Evolutionary conservation across 2,888 invertebrate genomes (phyloP), one percentile per base, ranked within the genome.

Genomic region (Philaethria dido): DNA sequence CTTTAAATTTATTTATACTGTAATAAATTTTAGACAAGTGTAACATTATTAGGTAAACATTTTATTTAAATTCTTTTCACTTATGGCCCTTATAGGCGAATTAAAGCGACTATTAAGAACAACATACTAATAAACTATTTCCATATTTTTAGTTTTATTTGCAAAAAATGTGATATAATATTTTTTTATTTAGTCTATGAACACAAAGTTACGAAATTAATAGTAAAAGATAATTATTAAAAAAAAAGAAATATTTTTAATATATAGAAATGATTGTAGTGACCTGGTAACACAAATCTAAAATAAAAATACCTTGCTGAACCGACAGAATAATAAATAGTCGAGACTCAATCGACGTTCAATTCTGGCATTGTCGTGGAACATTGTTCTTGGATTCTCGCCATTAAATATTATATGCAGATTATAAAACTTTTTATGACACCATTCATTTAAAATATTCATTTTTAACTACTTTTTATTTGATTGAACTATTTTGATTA

Each of bases 331-430:
- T 66, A 66, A 70, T 65, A 68, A 68, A 59, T 62, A 62, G 62
- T 45, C 47, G 64, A 52, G 33, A 36, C 69, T 64, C 64, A 62
- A 67, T 69, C 67, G 62, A 52, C 62, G 57, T 48, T 64, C 61
- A 61, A 67, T 64, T 64, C 57, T 67, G 61, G 66, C 62, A 62
- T 60, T 66, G 65, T 69, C 64, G 62, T 62, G 44, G 60, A 64
- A 62, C 62, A 70, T 67, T 64, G 59, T 47, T 62, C 67, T 70
- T 70, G 69, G 69, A 70, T 62, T 60, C 18, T 33, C 50, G 69
- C 69, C 69, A 70, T 65, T 45, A 62, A 59, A 63, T 44, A 63
- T 57, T 45, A 39, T 47, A 63, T 63, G 45, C 22, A 57, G 42
- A 57, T 57, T 57, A 42, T 33, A 42, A 57, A 1, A 16, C 39